Evolutionary conservation across 1,140 invertebrate genomes (phyloP), one percentile per base, ranked within the genome.

Genomic region (Acromyrmex heyeri): DNA sequence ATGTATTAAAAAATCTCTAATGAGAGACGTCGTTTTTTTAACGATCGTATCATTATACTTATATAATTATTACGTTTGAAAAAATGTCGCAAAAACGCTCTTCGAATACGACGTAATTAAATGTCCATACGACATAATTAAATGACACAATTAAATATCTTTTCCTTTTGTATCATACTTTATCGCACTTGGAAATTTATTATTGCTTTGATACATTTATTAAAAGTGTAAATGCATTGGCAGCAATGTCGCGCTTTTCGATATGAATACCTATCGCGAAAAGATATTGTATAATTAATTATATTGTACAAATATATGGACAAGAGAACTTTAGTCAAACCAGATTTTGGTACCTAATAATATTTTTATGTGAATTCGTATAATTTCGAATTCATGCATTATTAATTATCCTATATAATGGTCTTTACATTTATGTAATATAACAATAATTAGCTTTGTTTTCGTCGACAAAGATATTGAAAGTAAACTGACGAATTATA

Each of bases 131-230:
- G 34, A 65, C 12, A 14, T 50, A 65, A 79, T 79, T 79, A 65
- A 53, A 61, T 18, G 67, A 67, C 14, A 14, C 21, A 67, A 79
- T 79, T 79, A 65, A 55, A 44, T 24, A 34, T 64, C 30, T 18
- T 79, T 59, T 78, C 21, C 7, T n/a, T 69, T 50, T 50, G 27
- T 27, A 16, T 50, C 27, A 69, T n/a, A 67, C 61, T 38, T 79
- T 14, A 34, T 48, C 27, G 27, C 44, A n/a, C 27, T 69, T 10
- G n/a, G 27, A 4, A 55, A 67, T 34, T 79, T 79, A 53, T 48
- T 69, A 27, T 53, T 6, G 27, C 16, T 77, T 77, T 38, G 27
- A 75, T n/a, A 0, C 16, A 1, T 67, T 53, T 21, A 53, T 59
- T 38, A 48, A 67, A 24, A 61, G 12, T 38, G 16, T 34, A 30